Base-by-base conservation (phyloP, 2,888 invertebrate species). In the Anthophora plumipes region DNA sequence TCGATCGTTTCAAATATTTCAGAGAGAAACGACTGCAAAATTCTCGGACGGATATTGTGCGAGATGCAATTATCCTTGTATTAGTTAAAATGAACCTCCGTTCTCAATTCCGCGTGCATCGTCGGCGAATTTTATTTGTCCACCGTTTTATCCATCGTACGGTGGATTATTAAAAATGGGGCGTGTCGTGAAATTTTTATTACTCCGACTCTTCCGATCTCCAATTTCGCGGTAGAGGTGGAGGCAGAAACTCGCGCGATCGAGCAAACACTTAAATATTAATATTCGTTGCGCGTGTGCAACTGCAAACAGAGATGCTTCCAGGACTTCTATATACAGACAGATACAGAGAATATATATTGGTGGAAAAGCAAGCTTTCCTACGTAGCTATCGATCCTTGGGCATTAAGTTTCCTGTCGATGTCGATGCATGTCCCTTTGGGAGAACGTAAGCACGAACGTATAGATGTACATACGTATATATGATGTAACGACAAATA, bases 101-200 rank as follows among this genome's bases (percentile, higher is more conserved):
- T 31, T 17, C 17, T 31, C 22, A 22, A 37, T 60, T 41, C 31
- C 41, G n/a, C 17, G 9, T 14, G 5, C 41, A 41, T 14, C 41
- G 37, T 25, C 12, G 3, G 5, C 39, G 22, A 54, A 43, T n/a
- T 57, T 73, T 67, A 67, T 73, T 73, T 59, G 41, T 64, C 55
- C 14, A 31, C 11, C 11, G 39, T 20, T 50, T 48, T n/a, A n/a
- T n/a, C n/a, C n/a, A 48, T 22, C n/a, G n/a, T 12, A n/a, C 22
- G 0, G 22, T 8, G 25, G 25, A 48, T 41, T n/a, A 48, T 67
- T 48, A 57, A 66, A 66, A 9, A n/a, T n/a, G n/a, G 17, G 48
- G 2, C 25, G 46, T 31, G 37, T 46, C 46, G 59, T 41, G 41
- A 41, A 75, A 61, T 55, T 75, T 77, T 50, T 66, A 75, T 75